A percentile compares a stretch with the other conserved stretches of the same genome.
phyloP scores from a whole-genome alignment of 2,797 vertebrate genomes.

The Trichosurus vulpecula region DNA sequence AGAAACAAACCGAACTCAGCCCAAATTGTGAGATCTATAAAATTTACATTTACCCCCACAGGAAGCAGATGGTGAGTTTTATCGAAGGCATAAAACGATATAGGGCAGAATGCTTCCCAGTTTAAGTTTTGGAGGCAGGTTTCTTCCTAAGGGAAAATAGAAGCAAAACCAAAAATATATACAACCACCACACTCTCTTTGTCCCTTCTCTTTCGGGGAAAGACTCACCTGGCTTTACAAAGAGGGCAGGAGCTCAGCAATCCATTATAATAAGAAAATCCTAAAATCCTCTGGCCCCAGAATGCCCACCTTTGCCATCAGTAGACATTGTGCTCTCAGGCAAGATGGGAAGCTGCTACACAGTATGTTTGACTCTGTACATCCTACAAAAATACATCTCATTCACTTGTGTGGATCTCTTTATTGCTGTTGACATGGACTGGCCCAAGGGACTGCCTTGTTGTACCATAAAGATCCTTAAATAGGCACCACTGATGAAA shows the following conservation, averaged over 20 bases:
- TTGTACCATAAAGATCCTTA: conserved; percentile 85
- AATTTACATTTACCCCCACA: conserved; percentile 59
- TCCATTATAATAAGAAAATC: conserved; percentile 61
- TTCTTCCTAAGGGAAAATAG: conserved; percentile 53
- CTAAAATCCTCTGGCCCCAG: conserved; percentile 50
- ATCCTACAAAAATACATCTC: conserved; percentile 79
- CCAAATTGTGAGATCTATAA: conserved; percentile 71
- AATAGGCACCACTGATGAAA: conserved; percentile 88
- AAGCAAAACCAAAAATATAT: neutral
- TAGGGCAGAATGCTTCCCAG: conserved; percentile 50
- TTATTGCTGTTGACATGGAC: conserved; percentile 89
- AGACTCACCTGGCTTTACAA: conserved; percentile 76
- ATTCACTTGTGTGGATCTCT: conserved; percentile 80
- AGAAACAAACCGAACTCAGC: conserved; percentile 64
- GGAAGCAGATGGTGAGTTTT: conserved; percentile 63
- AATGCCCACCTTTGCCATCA: conserved; percentile 63
- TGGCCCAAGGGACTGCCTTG: conserved; percentile 84
- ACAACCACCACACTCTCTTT: conserved; percentile 24
- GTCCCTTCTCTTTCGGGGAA: conserved; percentile 28
- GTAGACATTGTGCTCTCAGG: conserved; percentile 63
- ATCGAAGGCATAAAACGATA: conserved; percentile 32
- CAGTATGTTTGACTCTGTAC: conserved; percentile 60
- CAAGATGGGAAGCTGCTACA: conserved; percentile 78
- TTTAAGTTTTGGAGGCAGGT: conserved; percentile 47
- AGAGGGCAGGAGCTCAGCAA: conserved; percentile 54